Percentiles rank a stretch among this genome's conserved stretches.
phyloP scores from a whole-genome alignment of 2,113 vertebrate genomes.

The Lynx canadensis region DNA sequence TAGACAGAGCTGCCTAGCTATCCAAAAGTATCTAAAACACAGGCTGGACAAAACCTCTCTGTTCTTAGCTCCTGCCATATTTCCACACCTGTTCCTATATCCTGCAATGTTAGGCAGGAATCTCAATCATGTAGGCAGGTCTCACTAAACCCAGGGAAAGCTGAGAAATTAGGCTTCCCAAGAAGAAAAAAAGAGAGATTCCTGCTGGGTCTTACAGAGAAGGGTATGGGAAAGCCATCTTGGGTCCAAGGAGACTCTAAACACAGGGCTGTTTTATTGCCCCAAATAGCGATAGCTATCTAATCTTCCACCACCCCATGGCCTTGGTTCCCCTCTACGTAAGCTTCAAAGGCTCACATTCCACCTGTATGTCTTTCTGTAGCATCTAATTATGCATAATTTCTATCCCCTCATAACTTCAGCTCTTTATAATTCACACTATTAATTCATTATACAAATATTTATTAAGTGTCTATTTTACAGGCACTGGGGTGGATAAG shows the following conservation, averaged over 20 bases:
- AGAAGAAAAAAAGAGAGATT: neutral
- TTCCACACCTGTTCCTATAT: neutral
- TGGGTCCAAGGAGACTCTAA: neutral
- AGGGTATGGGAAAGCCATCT: neutral
- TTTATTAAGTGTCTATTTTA: conserved; percentile 10
- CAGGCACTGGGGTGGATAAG: neutral
- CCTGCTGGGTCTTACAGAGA: neutral
- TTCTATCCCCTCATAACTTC: neutral
- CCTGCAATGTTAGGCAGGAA: neutral
- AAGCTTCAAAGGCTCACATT: neutral
- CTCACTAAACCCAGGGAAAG: neutral
- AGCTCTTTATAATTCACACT: conserved; percentile 7
- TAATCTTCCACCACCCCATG: neutral
- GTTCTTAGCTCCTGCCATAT: neutral
- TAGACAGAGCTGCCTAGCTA: neutral
- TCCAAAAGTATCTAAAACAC: neutral
- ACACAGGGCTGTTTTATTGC: neutral
- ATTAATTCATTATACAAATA: conserved; percentile 18
- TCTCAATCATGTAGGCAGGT: neutral
- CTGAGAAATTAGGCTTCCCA: neutral
- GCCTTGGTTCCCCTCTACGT: neutral
- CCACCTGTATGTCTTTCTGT: neutral
- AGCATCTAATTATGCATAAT: neutral
- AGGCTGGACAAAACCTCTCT: neutral
- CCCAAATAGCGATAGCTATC: neutral